Percentiles rank a stretch among this genome's conserved stretches.
Evolutionary conservation across 2,888 invertebrate genomes (phyloP).

Genomic region (Trissolcus brochymenae): DNA sequence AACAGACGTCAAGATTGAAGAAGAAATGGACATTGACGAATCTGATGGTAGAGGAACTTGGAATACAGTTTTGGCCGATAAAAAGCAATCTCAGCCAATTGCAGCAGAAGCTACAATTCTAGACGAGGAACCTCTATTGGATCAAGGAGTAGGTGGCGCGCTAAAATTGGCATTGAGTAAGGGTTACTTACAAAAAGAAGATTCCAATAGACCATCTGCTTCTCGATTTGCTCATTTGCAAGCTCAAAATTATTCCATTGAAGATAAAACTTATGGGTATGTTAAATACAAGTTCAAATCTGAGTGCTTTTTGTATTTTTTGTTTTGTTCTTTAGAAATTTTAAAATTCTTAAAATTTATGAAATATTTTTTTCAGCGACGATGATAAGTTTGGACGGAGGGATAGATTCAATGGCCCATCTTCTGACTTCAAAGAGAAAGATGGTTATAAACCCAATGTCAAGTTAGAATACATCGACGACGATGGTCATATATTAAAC

Average conservation of each 20-base stretch:
- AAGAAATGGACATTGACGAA: constrained; percentile 74
- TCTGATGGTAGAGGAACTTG: constrained; percentile 84
- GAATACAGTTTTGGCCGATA: constrained; percentile 86
- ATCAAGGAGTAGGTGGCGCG: constrained; percentile 94
- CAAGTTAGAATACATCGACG: constrained; percentile 97
- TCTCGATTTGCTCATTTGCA: constrained; percentile 85
- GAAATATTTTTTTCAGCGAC: constrained; percentile 79
- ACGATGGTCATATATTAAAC: constrained; percentile 93
- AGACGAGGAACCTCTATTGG: constrained; percentile 94
- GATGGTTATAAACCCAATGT: constrained; percentile 93
- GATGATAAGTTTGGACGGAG: constrained; percentile 87
- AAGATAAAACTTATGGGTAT: constrained; percentile 85
- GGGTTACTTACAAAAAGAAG: constrained; percentile 92
- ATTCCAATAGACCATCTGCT: constrained; percentile 84
- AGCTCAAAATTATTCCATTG: constrained; percentile 88
- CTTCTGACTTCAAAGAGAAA: constrained; percentile 94
- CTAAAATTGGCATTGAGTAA: constrained; percentile 93
- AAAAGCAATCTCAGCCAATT: constrained; percentile 77
- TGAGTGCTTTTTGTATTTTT: no score
- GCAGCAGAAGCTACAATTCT: constrained; percentile 83
- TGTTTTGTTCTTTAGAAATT: not conserved
- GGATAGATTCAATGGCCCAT: constrained; percentile 89
- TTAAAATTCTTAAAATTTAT: not conserved
- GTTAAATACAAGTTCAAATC: no score
- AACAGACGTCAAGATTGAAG: constrained; percentile 67